Conservation (phyloP, 2,113 vertebrate species). For the Stigmatopora argus region DNA sequence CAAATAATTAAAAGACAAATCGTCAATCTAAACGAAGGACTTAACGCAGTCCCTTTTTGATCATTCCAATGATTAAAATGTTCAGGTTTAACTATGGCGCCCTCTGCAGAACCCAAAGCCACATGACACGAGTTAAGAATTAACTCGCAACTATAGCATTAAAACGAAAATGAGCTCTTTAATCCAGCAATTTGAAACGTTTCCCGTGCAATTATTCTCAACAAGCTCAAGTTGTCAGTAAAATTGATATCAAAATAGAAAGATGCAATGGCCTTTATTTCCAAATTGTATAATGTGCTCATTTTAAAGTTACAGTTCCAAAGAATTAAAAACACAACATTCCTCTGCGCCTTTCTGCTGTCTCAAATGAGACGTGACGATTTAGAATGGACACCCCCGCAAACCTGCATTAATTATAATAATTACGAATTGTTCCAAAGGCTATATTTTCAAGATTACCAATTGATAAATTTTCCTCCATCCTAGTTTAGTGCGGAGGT, state of each 20-base stretch:
- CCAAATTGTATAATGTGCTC: no score
- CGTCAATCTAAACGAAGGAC: not conserved
- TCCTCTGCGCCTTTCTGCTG: not conserved
- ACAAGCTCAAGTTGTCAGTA: constrained; percentile 15
- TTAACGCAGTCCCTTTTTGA: not conserved
- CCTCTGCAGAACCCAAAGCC: constrained; percentile 27
- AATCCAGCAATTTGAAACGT: constrained; percentile 14
- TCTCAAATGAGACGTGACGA: not conserved
- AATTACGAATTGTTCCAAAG: no score
- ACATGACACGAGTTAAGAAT: not conserved
- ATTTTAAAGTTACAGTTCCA: no score
- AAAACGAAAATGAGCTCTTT: constrained; percentile 14
- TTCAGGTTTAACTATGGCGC: constrained; percentile 12
- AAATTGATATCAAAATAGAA: no score
- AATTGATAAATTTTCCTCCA: no score
- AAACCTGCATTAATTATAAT: no score
- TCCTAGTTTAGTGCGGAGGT: not conserved
- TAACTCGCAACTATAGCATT: not conserved
- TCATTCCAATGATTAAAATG: not conserved
- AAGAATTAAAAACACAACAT: no score
- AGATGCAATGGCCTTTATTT: no score
- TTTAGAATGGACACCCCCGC: not conserved
- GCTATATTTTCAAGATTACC: no score
- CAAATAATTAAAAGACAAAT: not conserved
- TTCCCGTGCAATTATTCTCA: not conserved